Evolutionary conservation across 2,888 invertebrate genomes (phyloP).

Genomic region (Amiota communis): DNA sequence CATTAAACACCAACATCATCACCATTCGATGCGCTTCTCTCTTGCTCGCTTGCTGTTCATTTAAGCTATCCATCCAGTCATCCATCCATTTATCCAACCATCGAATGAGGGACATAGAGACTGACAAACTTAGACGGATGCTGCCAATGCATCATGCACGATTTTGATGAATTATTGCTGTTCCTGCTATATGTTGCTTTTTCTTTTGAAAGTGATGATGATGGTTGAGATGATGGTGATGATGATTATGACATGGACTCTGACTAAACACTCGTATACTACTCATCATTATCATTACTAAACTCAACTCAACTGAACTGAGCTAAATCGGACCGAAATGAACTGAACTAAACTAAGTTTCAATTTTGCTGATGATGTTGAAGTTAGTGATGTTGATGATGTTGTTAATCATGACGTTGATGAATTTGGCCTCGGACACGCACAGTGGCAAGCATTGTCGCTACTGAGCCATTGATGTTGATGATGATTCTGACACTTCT

Average conservation of each 20-base stretch:
- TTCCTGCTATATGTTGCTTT: neutral
- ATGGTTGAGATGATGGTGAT: neutral
- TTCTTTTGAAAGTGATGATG: neutral
- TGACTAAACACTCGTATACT: too few relatives aligned
- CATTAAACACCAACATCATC: conserved; percentile 1
- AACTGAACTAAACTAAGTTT: too few relatives aligned
- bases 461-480: conserved; percentile 12
- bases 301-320: too few relatives aligned
- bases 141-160: conserved; percentile 15
- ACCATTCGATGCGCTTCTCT: neutral
- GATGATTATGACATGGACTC: neutral
- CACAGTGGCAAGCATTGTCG: conserved; percentile 4
- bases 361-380: too few relatives aligned
- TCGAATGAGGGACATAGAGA: conserved; percentile 1
- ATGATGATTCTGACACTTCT: neutral
- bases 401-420: conserved; percentile 19
- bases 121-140: conserved; percentile 3
- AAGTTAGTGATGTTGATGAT: too few relatives aligned
- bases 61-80: neutral
- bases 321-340: too few relatives aligned
- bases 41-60: neutral
- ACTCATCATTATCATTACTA: too few relatives aligned
- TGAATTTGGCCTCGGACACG: conserved; percentile 13
- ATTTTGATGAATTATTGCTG: conserved; percentile 24
- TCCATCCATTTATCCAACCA: neutral